Evolutionary conservation across 2,888 invertebrate species (phyloP).

Genomic region (Teinopalpus imperialis): DNA sequence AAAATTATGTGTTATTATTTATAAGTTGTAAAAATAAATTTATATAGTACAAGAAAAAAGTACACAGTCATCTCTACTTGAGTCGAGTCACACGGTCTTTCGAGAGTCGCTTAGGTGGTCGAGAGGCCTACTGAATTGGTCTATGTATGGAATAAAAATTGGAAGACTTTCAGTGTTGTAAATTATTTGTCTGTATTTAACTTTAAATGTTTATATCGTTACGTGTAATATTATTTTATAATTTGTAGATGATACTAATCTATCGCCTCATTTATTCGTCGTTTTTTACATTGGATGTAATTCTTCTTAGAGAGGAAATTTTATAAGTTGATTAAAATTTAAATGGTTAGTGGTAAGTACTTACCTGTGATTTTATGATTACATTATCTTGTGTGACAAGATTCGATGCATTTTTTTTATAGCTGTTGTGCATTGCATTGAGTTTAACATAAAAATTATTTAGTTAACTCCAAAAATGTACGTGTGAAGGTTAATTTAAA

Average conservation of each 20-base stretch:
- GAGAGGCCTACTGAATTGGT: too few relatives aligned
- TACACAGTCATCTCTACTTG: too few relatives aligned
- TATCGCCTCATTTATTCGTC: slow-evolving; percentile 15
- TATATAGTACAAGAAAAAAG: too few relatives aligned
- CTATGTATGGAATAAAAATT: too few relatives aligned
- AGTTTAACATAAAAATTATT: too few relatives aligned
- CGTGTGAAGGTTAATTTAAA: too few relatives aligned
- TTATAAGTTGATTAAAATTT: slow-evolving; percentile 34
- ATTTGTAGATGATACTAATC: slow-evolving; percentile 5
- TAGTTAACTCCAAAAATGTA: too few relatives aligned
- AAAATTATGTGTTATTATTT: too few relatives aligned
- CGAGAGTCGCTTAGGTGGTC: too few relatives aligned
- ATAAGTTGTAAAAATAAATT: too few relatives aligned
- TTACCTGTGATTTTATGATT: slow-evolving; percentile 76
- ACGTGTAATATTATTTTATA: slow-evolving; percentile 7
- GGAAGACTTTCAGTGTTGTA: slow-evolving; percentile 15
- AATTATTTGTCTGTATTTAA: slow-evolving; percentile 9
- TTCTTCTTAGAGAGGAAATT: slow-evolving; percentile 35
- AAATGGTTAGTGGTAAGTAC: slow-evolving; percentile 66
- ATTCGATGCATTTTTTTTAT: slow-evolving; percentile 41
- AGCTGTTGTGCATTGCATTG: slow-evolving; percentile 44
- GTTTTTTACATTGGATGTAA: slow-evolving; percentile 29
- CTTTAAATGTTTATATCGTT: slow-evolving; percentile 14
- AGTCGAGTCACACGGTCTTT: too few relatives aligned
- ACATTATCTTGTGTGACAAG: slow-evolving; percentile 75